Evolutionary conservation across 2,113 vertebrate species (phyloP), one percentile per base, ranked within the genome.

Genomic region (Zosterops borbonicus): DNA sequence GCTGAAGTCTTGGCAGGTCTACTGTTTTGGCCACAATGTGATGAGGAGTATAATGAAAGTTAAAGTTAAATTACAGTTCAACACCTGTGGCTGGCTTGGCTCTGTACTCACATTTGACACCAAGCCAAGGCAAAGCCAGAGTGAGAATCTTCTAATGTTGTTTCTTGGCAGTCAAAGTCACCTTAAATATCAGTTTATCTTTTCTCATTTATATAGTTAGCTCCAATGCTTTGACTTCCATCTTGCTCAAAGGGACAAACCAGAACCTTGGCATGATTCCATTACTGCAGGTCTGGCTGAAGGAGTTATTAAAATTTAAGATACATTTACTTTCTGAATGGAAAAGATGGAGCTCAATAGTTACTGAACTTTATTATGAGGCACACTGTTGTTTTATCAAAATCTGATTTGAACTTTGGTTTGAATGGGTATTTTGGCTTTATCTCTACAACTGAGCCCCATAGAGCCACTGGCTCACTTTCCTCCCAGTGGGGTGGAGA

Each of bases 41-140:
- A 68, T 75, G 85, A 83, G 49, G 27, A 92, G 13, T 56, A 63
- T 90, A 90, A 95, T 95, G 73, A 95, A 97, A 96, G 70, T 92
- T 94, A 83, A 65, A 89, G 94, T 95, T 70, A 97, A 95, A 83
- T 94, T 55, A 55, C 83, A 86, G 77, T 93, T 77, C 55, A 89
- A 20, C 91, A 89, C 92, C 35, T 95, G 84, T 62, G 60, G 83
- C 95, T 96, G 55, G n/a, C 44, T 97, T 95, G 85, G 56, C 93
- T 91, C 37, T 68, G 8, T 95, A 74, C 75, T 74, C 59, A 85
- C 69, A 37, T 84, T 86, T 73, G 90, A 96, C 63, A 23, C 13
- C 20, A 92, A 79, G 47, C 80, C 94, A 95, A 96, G 75, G 25
- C 33, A 68, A 71, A 97, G 35, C 22, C 78, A 92, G 39, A 95